Evolutionary conservation across 2,888 invertebrate species (phyloP).

Genomic region (Rotaria socialis): DNA sequence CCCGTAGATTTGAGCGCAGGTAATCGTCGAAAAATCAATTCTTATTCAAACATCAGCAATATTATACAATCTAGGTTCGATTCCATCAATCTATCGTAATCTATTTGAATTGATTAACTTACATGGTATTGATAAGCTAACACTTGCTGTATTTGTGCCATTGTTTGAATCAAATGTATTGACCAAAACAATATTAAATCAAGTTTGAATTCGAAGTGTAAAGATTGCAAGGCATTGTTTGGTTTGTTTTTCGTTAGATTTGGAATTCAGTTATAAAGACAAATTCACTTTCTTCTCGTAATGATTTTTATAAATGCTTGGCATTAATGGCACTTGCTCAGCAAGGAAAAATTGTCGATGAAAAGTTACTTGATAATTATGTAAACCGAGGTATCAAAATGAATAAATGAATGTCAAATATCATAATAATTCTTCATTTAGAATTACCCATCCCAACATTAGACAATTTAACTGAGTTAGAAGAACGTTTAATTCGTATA

Average conservation of each 20-base stretch:
- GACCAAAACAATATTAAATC: not conserved
- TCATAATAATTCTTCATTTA: slow-evolving; percentile 48
- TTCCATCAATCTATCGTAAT: not conserved
- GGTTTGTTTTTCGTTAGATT: slow-evolving; percentile 51
- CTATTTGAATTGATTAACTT: not conserved
- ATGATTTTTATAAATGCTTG: slow-evolving; percentile 59
- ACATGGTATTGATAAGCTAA: not conserved
- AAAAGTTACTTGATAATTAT: slow-evolving; percentile 57
- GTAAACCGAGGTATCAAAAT: slow-evolving; percentile 55
- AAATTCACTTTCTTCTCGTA: slow-evolving; percentile 55
- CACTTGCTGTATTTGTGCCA: not conserved
- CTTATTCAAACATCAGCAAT: too few relatives aligned
- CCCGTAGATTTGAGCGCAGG: slow-evolving; percentile 20
- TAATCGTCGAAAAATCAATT: not conserved
- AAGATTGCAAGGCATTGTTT: not conserved
- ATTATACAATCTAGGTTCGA: not conserved
- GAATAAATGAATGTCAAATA: too few relatives aligned
- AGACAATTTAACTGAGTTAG: slow-evolving; percentile 57
- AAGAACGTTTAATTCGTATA: slow-evolving; percentile 52
- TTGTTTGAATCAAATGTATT: not conserved
- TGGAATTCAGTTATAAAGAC: slow-evolving; percentile 58
- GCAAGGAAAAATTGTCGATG: slow-evolving; percentile 58
- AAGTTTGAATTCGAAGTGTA: not conserved
- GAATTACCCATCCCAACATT: slow-evolving; percentile 58
- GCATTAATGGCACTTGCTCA: slow-evolving; percentile 59